Evolutionary conservation across 23 tunicate genomes (phyloP).

Genomic region (Trididemnum miniatum): DNA sequence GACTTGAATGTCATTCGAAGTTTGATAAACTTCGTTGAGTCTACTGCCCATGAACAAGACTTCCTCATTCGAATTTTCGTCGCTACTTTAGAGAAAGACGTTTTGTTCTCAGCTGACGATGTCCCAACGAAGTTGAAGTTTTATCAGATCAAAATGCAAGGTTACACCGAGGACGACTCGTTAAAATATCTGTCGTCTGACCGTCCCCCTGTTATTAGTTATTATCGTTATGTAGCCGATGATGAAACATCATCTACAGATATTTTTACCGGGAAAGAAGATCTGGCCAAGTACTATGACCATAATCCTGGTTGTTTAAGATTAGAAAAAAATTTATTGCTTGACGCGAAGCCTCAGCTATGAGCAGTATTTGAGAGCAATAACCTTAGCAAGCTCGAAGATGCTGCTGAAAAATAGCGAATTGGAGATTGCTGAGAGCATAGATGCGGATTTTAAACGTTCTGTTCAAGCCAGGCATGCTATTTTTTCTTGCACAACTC

Average conservation of each 20-base stretch:
- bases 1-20: too few species aligned
- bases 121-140: too few species aligned
- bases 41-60: too few species aligned
- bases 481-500: too few species aligned
- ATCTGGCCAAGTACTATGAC: neutral
- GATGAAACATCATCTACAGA: neutral
- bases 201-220: neutral
- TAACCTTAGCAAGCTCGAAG: too few species aligned
- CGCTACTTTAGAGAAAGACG: neutral
- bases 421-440: too few species aligned
- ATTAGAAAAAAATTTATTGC: slow-evolving; percentile 2
- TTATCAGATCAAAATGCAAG: neutral
- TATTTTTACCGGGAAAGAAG: neutral
- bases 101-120: neutral
- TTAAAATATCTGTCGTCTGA: neutral
- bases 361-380: slow-evolving; percentile 2
- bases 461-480: slow-evolving; percentile 4
- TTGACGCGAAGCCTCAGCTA: neutral
- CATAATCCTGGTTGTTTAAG: slow-evolving; percentile 14
- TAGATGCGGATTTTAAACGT: neutral
- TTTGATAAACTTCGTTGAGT: too few species aligned
- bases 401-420: too few species aligned
- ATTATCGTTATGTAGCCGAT: neutral
- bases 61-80: neutral
- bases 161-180: slow-evolving; percentile 5